These are phyloP conservation scores for Zaprionus lineosus DNA, from an alignment of 2,888 invertebrate genomes.

Conservation along the genomic window DNA sequence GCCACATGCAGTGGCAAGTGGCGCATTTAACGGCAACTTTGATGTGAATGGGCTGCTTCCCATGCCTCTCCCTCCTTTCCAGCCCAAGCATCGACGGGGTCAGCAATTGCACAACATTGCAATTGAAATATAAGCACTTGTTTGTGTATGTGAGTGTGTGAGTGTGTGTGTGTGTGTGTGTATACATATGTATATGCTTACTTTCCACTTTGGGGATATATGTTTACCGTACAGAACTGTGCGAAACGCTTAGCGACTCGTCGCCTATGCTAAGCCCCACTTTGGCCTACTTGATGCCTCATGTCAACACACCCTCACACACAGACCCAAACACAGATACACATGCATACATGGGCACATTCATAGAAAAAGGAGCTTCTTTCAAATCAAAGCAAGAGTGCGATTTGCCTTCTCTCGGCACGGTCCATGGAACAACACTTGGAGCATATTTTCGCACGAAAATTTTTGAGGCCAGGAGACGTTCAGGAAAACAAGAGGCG, in stretches of 20 bases:
- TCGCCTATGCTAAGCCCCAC: slow-evolving; percentile 54
- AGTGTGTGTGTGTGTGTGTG: slow-evolving; percentile 1
- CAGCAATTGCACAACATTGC: slow-evolving; percentile 19
- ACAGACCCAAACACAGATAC: background rate
- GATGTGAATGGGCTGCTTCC: slow-evolving; percentile 32
- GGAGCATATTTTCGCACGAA: slow-evolving; percentile 47
- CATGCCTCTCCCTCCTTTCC: background rate
- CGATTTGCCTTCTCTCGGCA: slow-evolving; percentile 2
- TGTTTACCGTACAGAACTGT: slow-evolving; percentile 62
- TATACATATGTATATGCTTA: slow-evolving; percentile 45
- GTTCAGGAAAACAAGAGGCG: slow-evolving; percentile 44
- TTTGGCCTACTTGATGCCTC: slow-evolving; percentile 66
- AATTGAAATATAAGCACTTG: slow-evolving; percentile 20
- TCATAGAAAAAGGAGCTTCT: no score
- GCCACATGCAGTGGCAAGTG: slow-evolving; percentile 35
- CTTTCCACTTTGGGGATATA: slow-evolving; percentile 69
- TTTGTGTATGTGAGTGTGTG: background rate
- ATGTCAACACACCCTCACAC: slow-evolving; percentile 14
- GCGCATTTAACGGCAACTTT: slow-evolving; percentile 62
- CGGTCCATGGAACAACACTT: slow-evolving; percentile 21
- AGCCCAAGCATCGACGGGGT: no score
- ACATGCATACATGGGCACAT: background rate
- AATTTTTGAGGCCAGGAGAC: slow-evolving; percentile 30
- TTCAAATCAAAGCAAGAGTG: background rate
- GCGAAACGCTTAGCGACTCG: slow-evolving; percentile 46